Percentiles rank a stretch among this genome's conserved stretches.
phyloP scores from a whole-genome alignment of 2,888 invertebrate genomes.

The Caenorhabditis sp. region DNA sequence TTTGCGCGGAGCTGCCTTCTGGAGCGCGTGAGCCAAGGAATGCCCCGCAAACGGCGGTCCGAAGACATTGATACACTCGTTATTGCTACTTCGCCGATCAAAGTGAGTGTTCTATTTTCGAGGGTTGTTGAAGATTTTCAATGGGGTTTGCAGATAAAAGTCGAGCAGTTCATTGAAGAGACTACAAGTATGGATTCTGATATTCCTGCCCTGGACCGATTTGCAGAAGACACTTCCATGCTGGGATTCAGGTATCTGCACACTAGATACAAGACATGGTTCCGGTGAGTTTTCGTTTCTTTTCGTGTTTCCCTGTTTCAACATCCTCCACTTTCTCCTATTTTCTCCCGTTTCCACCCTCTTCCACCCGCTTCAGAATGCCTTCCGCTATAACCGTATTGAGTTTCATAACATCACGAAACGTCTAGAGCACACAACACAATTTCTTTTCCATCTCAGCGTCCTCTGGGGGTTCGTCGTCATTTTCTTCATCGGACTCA shows the following conservation, averaged over 20 bases:
- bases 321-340: background rate
- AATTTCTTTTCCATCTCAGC: constrained; percentile 62
- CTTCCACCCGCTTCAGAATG: constrained; percentile 4
- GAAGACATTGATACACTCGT: constrained; percentile 62
- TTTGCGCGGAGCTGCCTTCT: constrained; percentile 20
- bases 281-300: constrained; percentile 62
- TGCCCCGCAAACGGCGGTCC: constrained; percentile 64
- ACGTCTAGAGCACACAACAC: constrained; percentile 31
- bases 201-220: constrained; percentile 66
- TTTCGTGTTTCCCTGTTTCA: no score
- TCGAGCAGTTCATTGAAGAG: constrained; percentile 57
- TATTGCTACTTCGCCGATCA: constrained; percentile 60
- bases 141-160: constrained; percentile 56
- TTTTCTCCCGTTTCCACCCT: constrained; percentile 31
- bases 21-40: constrained; percentile 26
- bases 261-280: constrained; percentile 78
- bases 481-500: constrained; percentile 76
- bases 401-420: constrained; percentile 49
- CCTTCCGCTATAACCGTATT: constrained; percentile 29
- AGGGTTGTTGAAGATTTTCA: no score
- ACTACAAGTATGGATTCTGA: constrained; percentile 35
- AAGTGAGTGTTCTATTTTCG: no score
- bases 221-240: constrained; percentile 80
- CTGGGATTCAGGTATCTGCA: constrained; percentile 78
- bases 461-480: constrained; percentile 77